Evolutionary conservation across 1,140 invertebrate genomes (phyloP).

Genomic region (Bradynema listronoti): DNA sequence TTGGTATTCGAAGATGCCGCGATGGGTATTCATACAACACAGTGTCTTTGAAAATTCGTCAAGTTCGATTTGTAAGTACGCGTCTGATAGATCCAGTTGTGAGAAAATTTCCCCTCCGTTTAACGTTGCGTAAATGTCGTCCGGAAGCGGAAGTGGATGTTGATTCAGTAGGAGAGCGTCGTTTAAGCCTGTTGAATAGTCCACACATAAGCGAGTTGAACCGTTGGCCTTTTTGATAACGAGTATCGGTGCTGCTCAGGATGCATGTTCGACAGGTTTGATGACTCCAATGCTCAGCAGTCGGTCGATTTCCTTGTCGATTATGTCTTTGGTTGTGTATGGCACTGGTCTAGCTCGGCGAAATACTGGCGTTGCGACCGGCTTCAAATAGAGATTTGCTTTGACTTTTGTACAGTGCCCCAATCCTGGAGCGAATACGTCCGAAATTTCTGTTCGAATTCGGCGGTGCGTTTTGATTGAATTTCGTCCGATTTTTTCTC

Average conservation of each 20-base stretch:
- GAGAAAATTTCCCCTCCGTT: conserved; percentile 44
- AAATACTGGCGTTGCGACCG: conserved; percentile 12
- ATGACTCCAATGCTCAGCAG: conserved; percentile 38
- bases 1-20: conserved; percentile 33
- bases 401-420: conserved; percentile 12
- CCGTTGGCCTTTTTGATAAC: conserved; percentile 53
- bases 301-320: conserved; percentile 52
- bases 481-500: no score
- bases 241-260: conserved; percentile 60
- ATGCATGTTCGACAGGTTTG: conserved; percentile 42
- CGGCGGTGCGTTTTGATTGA: no score
- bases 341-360: conserved; percentile 19
- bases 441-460: no score
- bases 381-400: conserved; percentile 17
- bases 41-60: conserved; percentile 38
- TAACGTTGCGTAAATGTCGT: conserved; percentile 46
- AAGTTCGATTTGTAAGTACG: conserved; percentile 36
- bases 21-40: conserved; percentile 34
- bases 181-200: conserved; percentile 44
- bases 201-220: conserved; percentile 2
- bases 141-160: conserved; percentile 47
- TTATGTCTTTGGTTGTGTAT: conserved; percentile 25
- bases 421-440: conserved; percentile 15
- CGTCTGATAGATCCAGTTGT: conserved; percentile 49
- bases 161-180: conserved; percentile 20